These are phyloP conservation scores for Antechinus stuartii DNA, from an alignment of 2,113 vertebrate species.

Conservation along the genomic window DNA sequence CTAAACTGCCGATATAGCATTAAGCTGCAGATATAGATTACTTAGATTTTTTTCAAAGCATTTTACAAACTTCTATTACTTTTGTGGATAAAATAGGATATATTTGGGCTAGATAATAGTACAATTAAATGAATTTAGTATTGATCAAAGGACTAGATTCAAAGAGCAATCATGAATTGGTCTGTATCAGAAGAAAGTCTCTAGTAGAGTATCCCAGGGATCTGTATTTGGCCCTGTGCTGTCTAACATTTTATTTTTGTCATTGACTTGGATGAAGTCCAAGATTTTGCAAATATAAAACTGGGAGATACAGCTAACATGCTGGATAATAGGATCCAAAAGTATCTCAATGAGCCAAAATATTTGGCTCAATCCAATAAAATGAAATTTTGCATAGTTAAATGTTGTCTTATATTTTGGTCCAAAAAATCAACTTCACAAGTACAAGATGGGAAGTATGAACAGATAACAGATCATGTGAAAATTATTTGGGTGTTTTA, in stretches of 20 bases:
- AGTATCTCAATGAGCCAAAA: neutral
- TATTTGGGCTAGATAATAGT: neutral
- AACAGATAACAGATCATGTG: neutral
- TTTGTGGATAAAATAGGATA: neutral
- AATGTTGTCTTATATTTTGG: neutral
- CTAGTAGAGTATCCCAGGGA: neutral
- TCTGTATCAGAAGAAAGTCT: neutral
- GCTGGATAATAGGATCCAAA: neutral
- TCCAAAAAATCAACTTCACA: neutral
- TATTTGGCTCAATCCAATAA: neutral
- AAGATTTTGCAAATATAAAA: neutral
- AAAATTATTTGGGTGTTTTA: neutral
- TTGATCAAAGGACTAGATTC: neutral
- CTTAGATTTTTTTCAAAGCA: neutral
- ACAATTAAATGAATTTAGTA: neutral
- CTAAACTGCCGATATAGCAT: neutral
- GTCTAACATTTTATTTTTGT: neutral
- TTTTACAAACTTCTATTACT: neutral
- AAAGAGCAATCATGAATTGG: neutral
- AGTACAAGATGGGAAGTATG: neutral
- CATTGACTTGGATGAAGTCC: neutral
- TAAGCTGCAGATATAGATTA: neutral
- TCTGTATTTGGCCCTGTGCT: neutral
- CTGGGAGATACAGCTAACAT: neutral
- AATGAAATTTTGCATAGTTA: neutral